Percentiles rank a stretch among this genome's conserved stretches.
phyloP scores from a whole-genome alignment of 1,140 invertebrate genomes.

The Phymorhynchus buccinoides region DNA sequence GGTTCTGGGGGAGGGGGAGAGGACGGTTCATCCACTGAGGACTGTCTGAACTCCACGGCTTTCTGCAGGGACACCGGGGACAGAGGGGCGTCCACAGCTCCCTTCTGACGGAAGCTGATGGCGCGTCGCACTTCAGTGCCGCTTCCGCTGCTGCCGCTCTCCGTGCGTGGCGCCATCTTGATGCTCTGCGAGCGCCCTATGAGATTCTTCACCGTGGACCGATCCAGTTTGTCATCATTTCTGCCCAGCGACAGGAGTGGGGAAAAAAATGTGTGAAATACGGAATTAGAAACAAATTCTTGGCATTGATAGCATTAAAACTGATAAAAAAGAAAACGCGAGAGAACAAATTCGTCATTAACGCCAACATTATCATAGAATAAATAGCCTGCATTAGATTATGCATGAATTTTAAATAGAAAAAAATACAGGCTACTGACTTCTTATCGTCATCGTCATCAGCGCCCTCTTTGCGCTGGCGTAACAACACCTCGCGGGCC shows the following conservation, averaged over 20 bases:
- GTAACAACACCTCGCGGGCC: slow-evolving; percentile 77
- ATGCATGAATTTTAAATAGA: no score
- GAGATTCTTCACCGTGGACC: slow-evolving; percentile 62
- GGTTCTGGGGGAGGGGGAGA: neutral
- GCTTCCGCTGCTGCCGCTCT: slow-evolving; percentile 47
- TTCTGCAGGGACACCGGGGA: slow-evolving; percentile 62
- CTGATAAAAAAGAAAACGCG: neutral
- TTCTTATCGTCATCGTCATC: slow-evolving; percentile 70
- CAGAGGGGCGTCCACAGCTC: slow-evolving; percentile 48
- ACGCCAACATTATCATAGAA: no score
- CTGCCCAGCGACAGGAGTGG: slow-evolving; percentile 33
- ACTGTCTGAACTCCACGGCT: slow-evolving; percentile 61
- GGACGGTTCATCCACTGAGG: neutral
- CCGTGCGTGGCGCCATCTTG: slow-evolving; percentile 52
- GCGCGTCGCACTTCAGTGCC: slow-evolving; percentile 58
- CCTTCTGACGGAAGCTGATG: slow-evolving; percentile 60
- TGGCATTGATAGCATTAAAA: neutral
- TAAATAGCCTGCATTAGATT: no score
- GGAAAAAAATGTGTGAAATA: neutral
- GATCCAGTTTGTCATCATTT: slow-evolving; percentile 55
- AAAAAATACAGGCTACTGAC: slow-evolving; percentile 33
- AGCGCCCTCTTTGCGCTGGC: slow-evolving; percentile 60
- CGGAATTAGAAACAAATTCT: no score
- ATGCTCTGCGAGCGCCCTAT: slow-evolving; percentile 67
- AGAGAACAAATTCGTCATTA: neutral